phyloP scores from a whole-genome alignment of 2,888 invertebrate genomes.

The Ischnus inquisitorius region DNA sequence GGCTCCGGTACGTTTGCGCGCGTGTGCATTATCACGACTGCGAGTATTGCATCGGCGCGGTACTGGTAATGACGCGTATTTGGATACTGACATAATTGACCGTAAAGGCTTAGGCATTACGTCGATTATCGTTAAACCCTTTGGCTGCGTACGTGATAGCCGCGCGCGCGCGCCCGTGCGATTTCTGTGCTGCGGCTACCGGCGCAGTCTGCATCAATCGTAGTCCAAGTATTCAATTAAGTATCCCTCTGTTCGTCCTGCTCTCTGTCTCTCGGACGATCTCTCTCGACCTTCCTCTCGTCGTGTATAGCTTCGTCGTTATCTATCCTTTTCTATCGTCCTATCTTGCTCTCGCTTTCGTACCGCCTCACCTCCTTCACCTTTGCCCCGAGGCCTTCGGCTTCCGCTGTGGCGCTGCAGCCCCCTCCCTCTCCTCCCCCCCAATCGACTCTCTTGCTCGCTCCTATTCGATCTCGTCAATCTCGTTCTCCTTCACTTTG shows the following conservation, averaged over 20 bases:
- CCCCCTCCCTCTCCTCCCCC: too few species aligned
- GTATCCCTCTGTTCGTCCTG: slow-evolving; percentile 66
- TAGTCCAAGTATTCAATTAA: slow-evolving; percentile 81
- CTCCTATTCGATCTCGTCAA: slow-evolving; percentile 54
- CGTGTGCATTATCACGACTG: background rate
- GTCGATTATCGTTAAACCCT: slow-evolving; percentile 48
- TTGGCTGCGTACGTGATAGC: slow-evolving; percentile 13
- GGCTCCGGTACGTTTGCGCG: background rate
- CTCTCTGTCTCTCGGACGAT: slow-evolving; percentile 28
- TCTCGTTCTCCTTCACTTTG: slow-evolving; percentile 44
- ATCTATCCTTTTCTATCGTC: slow-evolving; percentile 29
- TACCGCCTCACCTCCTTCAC: slow-evolving; percentile 47
- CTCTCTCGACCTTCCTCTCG: slow-evolving; percentile 23
- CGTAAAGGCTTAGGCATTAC: slow-evolving; percentile 49
- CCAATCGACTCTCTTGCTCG: slow-evolving; percentile 34
- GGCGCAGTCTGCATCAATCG: slow-evolving; percentile 81
- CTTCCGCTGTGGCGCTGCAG: slow-evolving; percentile 52
- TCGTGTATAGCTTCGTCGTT: slow-evolving; percentile 34
- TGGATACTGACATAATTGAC: slow-evolving; percentile 53
- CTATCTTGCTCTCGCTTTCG: slow-evolving; percentile 17
- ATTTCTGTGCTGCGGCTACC: slow-evolving; percentile 71
- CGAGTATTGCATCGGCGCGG: background rate
- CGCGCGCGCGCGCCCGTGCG: slow-evolving; percentile 6
- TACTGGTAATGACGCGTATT: slow-evolving; percentile 34
- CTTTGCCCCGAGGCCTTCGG: slow-evolving; percentile 57